Percentiles rank a stretch among this genome's conserved stretches.
Evolutionary conservation across 2,797 vertebrate species (phyloP).

Genomic region (Myotis findleyi): DNA sequence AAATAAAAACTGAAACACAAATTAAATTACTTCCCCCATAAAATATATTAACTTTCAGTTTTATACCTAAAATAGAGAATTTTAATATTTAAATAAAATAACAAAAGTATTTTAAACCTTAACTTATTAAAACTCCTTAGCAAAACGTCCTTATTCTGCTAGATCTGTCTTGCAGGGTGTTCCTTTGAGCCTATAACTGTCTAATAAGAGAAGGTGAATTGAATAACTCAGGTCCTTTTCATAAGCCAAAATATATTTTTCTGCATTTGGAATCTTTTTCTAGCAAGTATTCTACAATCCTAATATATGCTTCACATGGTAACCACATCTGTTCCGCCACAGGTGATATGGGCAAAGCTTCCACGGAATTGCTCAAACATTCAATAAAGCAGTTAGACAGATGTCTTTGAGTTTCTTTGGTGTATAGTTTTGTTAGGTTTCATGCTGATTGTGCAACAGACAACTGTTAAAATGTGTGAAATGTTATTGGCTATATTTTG

Average conservation of each 20-base stretch:
- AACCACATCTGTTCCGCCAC: conserved; percentile 76
- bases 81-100: conserved; percentile 56
- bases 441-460: conserved; percentile 73
- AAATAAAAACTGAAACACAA: conserved; percentile 40
- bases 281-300: conserved; percentile 51
- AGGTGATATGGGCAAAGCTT: conserved; percentile 68
- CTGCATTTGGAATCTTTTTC: conserved; percentile 62
- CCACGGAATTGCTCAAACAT: conserved; percentile 52
- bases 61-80: background rate
- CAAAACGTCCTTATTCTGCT: conserved; percentile 60
- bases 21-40: background rate
- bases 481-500: conserved; percentile 71
- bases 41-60: conserved; percentile 43
- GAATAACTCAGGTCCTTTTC: conserved; percentile 32
- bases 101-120: conserved; percentile 35
- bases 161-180: background rate
- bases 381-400: conserved; percentile 76
- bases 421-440: conserved; percentile 70
- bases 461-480: conserved; percentile 55
- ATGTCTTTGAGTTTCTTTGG: conserved; percentile 72
- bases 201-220: conserved; percentile 59
- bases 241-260: conserved; percentile 61
- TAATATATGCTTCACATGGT: conserved; percentile 59
- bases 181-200: conserved; percentile 31
- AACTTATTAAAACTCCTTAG: conserved; percentile 56